Evolutionary conservation across 2,888 invertebrate genomes (phyloP).

Genomic region (Ichneumoninae sp.): DNA sequence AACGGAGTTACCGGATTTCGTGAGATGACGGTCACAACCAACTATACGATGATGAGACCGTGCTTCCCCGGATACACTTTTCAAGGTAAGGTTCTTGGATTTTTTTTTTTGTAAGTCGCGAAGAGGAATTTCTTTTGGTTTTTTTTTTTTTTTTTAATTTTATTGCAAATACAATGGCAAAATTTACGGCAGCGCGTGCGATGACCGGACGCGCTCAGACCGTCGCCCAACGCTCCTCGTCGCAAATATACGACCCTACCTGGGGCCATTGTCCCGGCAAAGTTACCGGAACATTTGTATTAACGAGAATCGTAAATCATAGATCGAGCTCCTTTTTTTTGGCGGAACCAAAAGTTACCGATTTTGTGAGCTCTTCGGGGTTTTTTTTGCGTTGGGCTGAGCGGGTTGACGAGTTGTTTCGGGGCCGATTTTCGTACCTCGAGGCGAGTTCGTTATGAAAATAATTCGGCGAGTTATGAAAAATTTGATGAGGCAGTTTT

Average conservation of each 20-base stretch:
- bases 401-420: background rate
- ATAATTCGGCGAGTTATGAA: too few relatives aligned
- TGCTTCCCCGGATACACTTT: slow-evolving; percentile 85
- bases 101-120: slow-evolving; percentile 7
- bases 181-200: slow-evolving; percentile 19
- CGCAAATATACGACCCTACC: slow-evolving; percentile 76
- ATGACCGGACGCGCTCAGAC: slow-evolving; percentile 3
- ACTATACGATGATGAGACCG: slow-evolving; percentile 85
- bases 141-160: background rate
- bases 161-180: background rate
- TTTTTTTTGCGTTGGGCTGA: background rate
- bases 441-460: too few relatives aligned
- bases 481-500: too few relatives aligned
- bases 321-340: slow-evolving; percentile 57
- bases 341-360: background rate
- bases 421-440: too few relatives aligned
- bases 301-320: slow-evolving; percentile 79
- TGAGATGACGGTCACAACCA: slow-evolving; percentile 85
- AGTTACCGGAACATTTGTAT: slow-evolving; percentile 77
- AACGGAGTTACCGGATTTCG: slow-evolving; percentile 63
- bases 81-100: slow-evolving; percentile 82
- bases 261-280: slow-evolving; percentile 60
- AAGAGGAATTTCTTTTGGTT: background rate
- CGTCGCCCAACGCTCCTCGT: slow-evolving; percentile 29
- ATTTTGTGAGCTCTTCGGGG: background rate